Conservation (phyloP, 53 echinoderm and acorn worm genomes). For the Crossaster papposus region DNA sequence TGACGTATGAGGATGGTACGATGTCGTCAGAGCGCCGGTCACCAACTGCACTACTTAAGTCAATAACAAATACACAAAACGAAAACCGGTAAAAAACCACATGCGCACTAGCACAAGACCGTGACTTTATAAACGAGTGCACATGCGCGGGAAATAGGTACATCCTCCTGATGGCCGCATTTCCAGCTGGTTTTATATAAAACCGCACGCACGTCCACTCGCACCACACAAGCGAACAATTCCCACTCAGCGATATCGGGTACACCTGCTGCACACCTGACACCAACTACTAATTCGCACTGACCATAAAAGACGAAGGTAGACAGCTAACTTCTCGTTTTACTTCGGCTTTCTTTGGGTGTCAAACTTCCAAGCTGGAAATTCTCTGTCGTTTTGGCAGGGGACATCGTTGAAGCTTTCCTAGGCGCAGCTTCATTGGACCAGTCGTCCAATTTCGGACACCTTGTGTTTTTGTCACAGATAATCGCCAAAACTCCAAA, state of each 20-base stretch:
- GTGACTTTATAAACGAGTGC: background rate
- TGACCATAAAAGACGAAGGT: background rate
- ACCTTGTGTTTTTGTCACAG: background rate
- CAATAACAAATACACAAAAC: too few species aligned
- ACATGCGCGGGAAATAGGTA: background rate
- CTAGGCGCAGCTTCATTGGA: background rate
- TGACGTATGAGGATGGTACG: background rate
- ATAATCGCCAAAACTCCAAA: background rate
- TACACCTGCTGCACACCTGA: too few species aligned
- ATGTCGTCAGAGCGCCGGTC: background rate
- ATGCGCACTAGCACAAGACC: background rate
- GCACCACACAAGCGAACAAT: too few species aligned
- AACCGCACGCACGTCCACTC: background rate
- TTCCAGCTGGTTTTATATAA: background rate
- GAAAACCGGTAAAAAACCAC: background rate
- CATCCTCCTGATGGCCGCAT: background rate
- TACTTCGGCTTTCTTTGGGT: background rate
- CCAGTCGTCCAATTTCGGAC: background rate
- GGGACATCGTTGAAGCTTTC: background rate
- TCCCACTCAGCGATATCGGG: too few species aligned
- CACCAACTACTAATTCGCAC: background rate
- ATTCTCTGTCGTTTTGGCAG: slow-evolving; percentile 2
- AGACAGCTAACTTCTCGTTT: background rate
- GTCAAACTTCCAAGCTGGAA: slow-evolving; percentile 1
- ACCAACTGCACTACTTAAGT: background rate